phyloP scores from a whole-genome alignment of 2,888 invertebrate species.

The Andrena haemorrhoa region DNA sequence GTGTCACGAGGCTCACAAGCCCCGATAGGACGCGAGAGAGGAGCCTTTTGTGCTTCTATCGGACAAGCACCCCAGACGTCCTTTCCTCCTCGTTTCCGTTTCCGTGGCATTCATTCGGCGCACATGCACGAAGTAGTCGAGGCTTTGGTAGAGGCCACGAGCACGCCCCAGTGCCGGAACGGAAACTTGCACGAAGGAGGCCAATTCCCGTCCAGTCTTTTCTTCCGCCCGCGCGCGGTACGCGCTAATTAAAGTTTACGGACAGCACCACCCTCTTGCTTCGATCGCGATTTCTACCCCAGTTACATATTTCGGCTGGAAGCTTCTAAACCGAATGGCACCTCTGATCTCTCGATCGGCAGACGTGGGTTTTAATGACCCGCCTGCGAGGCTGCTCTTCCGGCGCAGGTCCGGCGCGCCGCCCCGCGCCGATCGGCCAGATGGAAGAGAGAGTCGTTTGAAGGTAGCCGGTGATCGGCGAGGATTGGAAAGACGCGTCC shows the following conservation, averaged over 20 bases:
- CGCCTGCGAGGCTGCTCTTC: no score
- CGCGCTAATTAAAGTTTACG: conserved; percentile 16
- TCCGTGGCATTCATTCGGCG: neutral
- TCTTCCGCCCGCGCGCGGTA: no score
- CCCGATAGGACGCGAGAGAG: neutral
- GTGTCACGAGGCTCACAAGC: neutral
- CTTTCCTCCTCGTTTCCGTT: neutral
- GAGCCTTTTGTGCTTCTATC: neutral
- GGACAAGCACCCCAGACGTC: neutral
- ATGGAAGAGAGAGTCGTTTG: no score
- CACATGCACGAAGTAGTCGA: neutral
- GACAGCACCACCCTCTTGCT: neutral
- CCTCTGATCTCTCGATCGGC: no score
- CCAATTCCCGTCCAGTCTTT: neutral
- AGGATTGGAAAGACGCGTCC: neutral
- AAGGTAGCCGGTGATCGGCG: no score
- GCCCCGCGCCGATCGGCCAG: no score
- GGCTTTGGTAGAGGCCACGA: neutral
- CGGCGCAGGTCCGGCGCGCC: no score
- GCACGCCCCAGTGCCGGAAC: neutral
- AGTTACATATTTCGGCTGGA: no score
- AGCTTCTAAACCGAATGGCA: neutral
- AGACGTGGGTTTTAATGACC: no score
- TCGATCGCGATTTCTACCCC: no score
- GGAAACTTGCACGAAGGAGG: neutral